These are phyloP conservation scores for Apodemus agrarius DNA, from an alignment of 2,797 vertebrate species.

Conservation along the genomic window DNA sequence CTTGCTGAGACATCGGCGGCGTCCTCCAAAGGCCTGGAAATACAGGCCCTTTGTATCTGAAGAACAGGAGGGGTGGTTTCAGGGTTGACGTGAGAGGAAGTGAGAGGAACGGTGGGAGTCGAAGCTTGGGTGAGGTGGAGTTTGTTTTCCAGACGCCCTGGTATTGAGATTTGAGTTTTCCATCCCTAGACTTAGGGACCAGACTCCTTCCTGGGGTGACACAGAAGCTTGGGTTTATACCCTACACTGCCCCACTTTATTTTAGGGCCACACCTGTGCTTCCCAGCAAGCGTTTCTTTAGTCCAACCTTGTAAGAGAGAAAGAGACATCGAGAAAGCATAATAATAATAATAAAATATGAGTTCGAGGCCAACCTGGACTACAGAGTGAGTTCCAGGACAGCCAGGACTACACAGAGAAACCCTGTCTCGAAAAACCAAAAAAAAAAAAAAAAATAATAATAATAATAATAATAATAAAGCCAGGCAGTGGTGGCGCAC, in stretches of 20 bases:
- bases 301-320: conserved; percentile 7
- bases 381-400: no score
- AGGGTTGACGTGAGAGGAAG: not conserved
- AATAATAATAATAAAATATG: conserved; percentile 22
- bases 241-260: not conserved
- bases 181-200: not conserved
- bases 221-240: not conserved
- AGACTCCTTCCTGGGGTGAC: not conserved
- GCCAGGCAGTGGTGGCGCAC: no score
- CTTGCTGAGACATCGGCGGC: conserved; percentile 76
- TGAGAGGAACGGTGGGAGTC: not conserved
- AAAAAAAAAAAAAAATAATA: no score
- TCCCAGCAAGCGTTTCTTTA: conserved; percentile 9
- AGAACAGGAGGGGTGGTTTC: conserved; percentile 48
- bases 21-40: conserved; percentile 85
- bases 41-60: conserved; percentile 86
- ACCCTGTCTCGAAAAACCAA: no score
- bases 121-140: not conserved
- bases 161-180: not conserved
- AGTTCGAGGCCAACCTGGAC: no score
- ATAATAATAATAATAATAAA: no score
- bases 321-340: not conserved
- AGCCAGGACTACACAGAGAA: no score
- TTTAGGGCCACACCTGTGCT: not conserved
- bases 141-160: not conserved